Base-by-base conservation (phyloP, 2,888 invertebrate genomes). In the Dusona sp. region DNA sequence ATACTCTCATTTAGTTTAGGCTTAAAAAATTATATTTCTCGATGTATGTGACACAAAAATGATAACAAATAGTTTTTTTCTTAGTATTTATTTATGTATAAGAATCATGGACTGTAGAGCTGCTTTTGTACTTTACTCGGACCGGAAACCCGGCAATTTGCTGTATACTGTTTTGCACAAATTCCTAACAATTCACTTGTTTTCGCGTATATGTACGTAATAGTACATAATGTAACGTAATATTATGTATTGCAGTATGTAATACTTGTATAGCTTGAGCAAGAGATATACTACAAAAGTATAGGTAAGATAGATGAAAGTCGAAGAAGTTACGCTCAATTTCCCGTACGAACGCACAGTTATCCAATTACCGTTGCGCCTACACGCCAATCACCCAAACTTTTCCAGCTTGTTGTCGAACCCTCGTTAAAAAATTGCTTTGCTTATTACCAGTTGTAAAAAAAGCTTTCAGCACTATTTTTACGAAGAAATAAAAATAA, bases 261-360 rank as follows among this genome's bases (percentile, higher is more conserved):
- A 77, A 48, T 77, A 51, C 78, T 78, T 54, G 38, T 51, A 38
- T 33, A 19, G 16, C 51, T 25, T 9, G 78, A 51, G 48, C 33
- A 42, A 61, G 38, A 61, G 74, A 13, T 77, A 67, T 51, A 54
- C 67, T 22, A 64, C 61, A 57, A 54, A 67, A 67, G 78, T 78
- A 78, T 22, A 48, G 25, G 67, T 65, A 68, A 45, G 38, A 75
- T 74, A 74, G 67, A 75, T n/a, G 72, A 54, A 78, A 77, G 74
- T 64, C 33, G 85, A 86, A 86, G 73, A 86, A 81, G 88, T 88
- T 88, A 88, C 88, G 88, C 88, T 88, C 88, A 89, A 89, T 89
- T 89, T 88, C 88, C 88, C 85, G 82, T 85, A 87, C 86, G 84
- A 78, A 78, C 86, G 70, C 86, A 89, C 88, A 88, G 88, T 88